Percentiles rank a stretch among this genome's conserved stretches.
phyloP scores from a whole-genome alignment of 2,113 vertebrate species.

The Toxotes jaculatrix region DNA sequence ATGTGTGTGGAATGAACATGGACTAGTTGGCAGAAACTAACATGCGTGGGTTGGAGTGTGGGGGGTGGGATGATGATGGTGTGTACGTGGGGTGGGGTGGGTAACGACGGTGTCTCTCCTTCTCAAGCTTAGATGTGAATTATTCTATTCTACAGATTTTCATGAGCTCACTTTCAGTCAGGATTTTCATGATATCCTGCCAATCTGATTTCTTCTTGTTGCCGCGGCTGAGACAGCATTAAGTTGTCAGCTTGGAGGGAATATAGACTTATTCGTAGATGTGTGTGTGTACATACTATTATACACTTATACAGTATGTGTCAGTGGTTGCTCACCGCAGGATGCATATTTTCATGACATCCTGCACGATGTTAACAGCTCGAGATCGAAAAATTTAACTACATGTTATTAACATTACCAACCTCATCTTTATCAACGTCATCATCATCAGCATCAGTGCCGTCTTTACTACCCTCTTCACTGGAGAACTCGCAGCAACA shows the following conservation, averaged over 20 bases:
- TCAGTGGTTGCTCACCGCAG: constrained; percentile 33
- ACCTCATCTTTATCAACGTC: constrained; percentile 36
- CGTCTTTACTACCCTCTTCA: constrained; percentile 24
- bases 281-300: constrained; percentile 10
- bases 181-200: constrained; percentile 70
- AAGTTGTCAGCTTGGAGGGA: constrained; percentile 67
- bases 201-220: constrained; percentile 69
- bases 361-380: constrained; percentile 25
- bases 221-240: constrained; percentile 63
- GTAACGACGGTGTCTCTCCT: constrained; percentile 38
- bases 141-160: constrained; percentile 70
- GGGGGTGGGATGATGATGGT: constrained; percentile 36
- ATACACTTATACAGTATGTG: constrained; percentile 15
- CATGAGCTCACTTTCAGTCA: constrained; percentile 59
- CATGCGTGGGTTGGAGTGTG: constrained; percentile 43
- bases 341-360: constrained; percentile 38
- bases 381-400: constrained; percentile 36
- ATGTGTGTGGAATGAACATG: constrained; percentile 89
- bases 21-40: constrained; percentile 80
- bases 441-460: constrained; percentile 32
- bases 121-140: constrained; percentile 59
- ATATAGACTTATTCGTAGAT: constrained; percentile 26
- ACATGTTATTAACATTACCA: constrained; percentile 40
- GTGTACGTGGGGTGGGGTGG: constrained; percentile 19
- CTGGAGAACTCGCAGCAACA: constrained; percentile 9